Conservation (phyloP, 2,797 vertebrate genomes). For the Cossypha heuglini region DNA sequence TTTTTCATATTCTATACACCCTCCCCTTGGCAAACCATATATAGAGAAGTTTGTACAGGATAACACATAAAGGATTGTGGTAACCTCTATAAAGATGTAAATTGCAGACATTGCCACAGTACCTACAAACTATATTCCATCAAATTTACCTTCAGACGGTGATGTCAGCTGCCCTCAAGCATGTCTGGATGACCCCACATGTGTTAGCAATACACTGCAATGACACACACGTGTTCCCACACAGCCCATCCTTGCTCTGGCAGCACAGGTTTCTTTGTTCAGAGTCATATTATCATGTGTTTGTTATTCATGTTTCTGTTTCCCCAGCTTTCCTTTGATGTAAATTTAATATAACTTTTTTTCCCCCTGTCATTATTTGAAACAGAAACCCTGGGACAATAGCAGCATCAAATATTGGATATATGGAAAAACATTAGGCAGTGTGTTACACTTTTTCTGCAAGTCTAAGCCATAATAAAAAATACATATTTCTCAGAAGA, state of each 20-base stretch:
- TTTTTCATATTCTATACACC: not conserved
- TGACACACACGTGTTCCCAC: not conserved
- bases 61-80: not conserved
- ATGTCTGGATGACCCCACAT: not conserved
- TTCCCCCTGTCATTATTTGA: not conserved
- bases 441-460: not conserved
- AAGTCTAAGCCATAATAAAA: not conserved
- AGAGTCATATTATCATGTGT: constrained; percentile 10
- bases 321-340: constrained; percentile 31
- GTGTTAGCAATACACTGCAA: constrained; percentile 5
- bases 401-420: not conserved
- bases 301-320: constrained; percentile 32
- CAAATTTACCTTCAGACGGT: not conserved
- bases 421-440: not conserved
- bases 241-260: not conserved
- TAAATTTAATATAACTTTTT: constrained; percentile 8
- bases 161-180: not conserved
- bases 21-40: not conserved
- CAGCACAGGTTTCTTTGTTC: constrained; percentile 1
- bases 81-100: not conserved
- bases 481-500: not conserved
- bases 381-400: constrained; percentile 20
- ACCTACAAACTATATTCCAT: not conserved
- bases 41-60: not conserved
- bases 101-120: not conserved